These are phyloP conservation scores for Brachirus orientalis DNA, from an alignment of 2,113 vertebrate species.

Conservation along the genomic window DNA sequence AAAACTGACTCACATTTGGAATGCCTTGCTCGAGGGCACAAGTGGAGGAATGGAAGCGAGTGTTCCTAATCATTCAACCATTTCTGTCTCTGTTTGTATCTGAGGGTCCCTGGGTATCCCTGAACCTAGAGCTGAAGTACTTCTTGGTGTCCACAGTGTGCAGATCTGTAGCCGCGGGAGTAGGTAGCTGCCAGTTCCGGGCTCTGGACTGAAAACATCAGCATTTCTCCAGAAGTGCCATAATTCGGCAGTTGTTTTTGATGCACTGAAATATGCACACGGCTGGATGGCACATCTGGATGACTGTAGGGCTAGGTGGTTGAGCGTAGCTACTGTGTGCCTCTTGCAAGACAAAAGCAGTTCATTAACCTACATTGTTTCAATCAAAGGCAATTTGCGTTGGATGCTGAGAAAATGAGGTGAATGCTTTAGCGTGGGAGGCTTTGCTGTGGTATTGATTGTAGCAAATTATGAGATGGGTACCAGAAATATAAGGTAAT, in stretches of 20 bases:
- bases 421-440: constrained; percentile 45
- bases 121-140: too few relatives aligned
- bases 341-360: constrained; percentile 57
- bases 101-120: too few relatives aligned
- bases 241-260: constrained; percentile 37
- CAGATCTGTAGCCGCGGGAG: constrained; percentile 23
- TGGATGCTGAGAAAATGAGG: constrained; percentile 52
- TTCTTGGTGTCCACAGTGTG: too few relatives aligned
- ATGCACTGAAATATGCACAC: constrained; percentile 53
- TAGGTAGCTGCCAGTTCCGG: constrained; percentile 18
- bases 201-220: constrained; percentile 22
- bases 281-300: constrained; percentile 75
- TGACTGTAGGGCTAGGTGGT: constrained; percentile 60
- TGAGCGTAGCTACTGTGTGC: constrained; percentile 47
- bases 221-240: constrained; percentile 21
- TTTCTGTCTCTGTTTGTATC: constrained; percentile 1
- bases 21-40: constrained; percentile 35
- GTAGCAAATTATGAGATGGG: constrained; percentile 52
- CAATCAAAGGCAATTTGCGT: constrained; percentile 70
- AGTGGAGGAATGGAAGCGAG: constrained; percentile 16
- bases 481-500: constrained; percentile 21
- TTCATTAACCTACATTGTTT: constrained; percentile 70
- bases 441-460: constrained; percentile 53
- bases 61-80: constrained; percentile 32
- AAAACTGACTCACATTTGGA: constrained; percentile 5